A percentile compares a stretch with the other conserved stretches of the same genome.
Evolutionary conservation across 1,140 invertebrate genomes (phyloP).

Genomic region (Cardiocondyla obscurior): DNA sequence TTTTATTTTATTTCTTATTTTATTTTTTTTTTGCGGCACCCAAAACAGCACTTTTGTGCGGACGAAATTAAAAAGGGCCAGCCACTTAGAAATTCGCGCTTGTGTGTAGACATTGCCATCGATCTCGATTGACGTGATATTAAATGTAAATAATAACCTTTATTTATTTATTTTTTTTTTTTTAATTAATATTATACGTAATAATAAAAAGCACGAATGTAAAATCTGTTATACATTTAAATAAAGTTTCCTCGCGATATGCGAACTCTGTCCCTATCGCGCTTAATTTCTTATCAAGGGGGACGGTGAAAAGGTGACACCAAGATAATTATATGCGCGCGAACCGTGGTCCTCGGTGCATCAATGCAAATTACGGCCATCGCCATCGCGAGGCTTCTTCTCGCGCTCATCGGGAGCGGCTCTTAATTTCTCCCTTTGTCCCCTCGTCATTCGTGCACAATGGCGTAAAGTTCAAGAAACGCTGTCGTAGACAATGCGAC

Average conservation of each 20-base stretch:
- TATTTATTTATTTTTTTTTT: too few relatives aligned
- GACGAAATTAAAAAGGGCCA: neutral
- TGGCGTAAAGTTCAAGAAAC: slow-evolving; percentile 50
- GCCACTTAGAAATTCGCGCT: slow-evolving; percentile 2
- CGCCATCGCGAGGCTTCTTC: slow-evolving; percentile 23
- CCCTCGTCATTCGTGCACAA: slow-evolving; percentile 50
- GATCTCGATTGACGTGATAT: neutral
- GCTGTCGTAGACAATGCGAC: slow-evolving; percentile 68
- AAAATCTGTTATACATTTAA: neutral
- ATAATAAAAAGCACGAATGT: too few relatives aligned
- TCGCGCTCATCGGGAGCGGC: slow-evolving; percentile 35
- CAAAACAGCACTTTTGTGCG: slow-evolving; percentile 16
- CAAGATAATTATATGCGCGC: slow-evolving; percentile 39
- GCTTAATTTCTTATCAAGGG: neutral
- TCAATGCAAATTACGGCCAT: slow-evolving; percentile 53
- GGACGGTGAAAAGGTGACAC: neutral
- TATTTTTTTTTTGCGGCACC: slow-evolving; percentile 22
- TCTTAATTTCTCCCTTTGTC: slow-evolving; percentile 56
- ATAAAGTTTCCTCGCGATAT: neutral
- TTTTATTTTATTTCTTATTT: too few relatives aligned
- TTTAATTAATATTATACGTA: too few relatives aligned
- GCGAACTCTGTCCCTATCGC: neutral
- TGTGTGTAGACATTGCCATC: neutral
- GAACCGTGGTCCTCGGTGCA: slow-evolving; percentile 27
- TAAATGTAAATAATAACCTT: too few relatives aligned